Evolutionary conservation across 2,113 vertebrate species (phyloP).

Genomic region (Pungitius pungitius): DNA sequence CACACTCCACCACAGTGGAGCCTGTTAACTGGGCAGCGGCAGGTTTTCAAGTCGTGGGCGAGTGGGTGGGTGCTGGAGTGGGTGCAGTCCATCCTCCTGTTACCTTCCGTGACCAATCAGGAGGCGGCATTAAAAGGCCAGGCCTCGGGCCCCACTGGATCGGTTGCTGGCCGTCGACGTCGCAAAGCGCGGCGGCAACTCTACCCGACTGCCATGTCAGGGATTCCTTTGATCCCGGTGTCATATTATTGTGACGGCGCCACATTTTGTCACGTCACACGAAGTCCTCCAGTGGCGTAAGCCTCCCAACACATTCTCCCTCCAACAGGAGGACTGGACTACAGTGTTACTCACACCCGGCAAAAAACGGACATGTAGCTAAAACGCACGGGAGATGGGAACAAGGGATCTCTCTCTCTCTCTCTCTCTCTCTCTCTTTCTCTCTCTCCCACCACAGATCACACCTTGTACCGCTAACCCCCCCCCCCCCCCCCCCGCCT

Average conservation of each 20-base stretch:
- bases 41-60: slow-evolving; percentile 50
- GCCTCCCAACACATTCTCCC: slow-evolving; percentile 48
- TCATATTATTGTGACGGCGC: slow-evolving; percentile 73
- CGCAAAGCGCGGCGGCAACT: slow-evolving; percentile 57
- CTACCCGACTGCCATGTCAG: slow-evolving; percentile 68
- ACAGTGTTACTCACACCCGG: slow-evolving; percentile 49
- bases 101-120: slow-evolving; percentile 58
- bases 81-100: slow-evolving; percentile 44
- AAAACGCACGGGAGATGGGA: slow-evolving; percentile 48
- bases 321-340: slow-evolving; percentile 48
- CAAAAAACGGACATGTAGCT: slow-evolving; percentile 47
- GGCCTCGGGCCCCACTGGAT: slow-evolving; percentile 34
- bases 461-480: too few species aligned
- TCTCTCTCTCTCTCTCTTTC: slow-evolving; percentile 55
- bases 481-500: slow-evolving; percentile 58
- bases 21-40: slow-evolving; percentile 59
- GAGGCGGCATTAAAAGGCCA: slow-evolving; percentile 38
- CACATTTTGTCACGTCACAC: slow-evolving; percentile 75
- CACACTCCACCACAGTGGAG: slow-evolving; percentile 64
- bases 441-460: slow-evolving; percentile 69
- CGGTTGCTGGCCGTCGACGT: slow-evolving; percentile 62
- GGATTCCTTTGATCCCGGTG: slow-evolving; percentile 77
- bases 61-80: slow-evolving; percentile 41
- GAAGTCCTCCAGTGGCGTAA: slow-evolving; percentile 73
- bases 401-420: slow-evolving; percentile 42